phyloP scores from a whole-genome alignment of 2,888 invertebrate genomes.

The Nomada ruficornis region DNA sequence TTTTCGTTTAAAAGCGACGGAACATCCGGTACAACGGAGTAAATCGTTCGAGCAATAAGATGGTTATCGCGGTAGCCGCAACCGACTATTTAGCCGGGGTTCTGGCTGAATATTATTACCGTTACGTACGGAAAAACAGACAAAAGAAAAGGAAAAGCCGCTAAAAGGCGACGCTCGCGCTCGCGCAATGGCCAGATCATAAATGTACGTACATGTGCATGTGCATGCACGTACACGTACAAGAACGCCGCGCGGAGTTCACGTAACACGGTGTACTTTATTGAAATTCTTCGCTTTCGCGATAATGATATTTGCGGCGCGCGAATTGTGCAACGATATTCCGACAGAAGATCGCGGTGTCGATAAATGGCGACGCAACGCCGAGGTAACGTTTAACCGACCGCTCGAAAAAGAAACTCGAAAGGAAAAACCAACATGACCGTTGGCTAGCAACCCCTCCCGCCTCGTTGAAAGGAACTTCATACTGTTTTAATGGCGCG shows the following conservation, averaged over 20 bases:
- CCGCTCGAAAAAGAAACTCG: slow-evolving; percentile 27
- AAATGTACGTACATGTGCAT: not conserved
- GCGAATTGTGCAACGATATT: slow-evolving; percentile 54
- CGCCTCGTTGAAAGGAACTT: slow-evolving; percentile 15
- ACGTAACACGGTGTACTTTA: slow-evolving; percentile 37
- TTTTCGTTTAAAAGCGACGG: slow-evolving; percentile 29
- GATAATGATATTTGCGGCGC: slow-evolving; percentile 56
- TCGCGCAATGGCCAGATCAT: slow-evolving; percentile 27
- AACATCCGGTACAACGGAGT: slow-evolving; percentile 38
- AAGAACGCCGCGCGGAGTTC: slow-evolving; percentile 10
- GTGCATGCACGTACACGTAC: not conserved
- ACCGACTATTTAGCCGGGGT: slow-evolving; percentile 44
- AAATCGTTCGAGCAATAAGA: slow-evolving; percentile 51
- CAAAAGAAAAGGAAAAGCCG: slow-evolving; percentile 17
- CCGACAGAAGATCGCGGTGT: slow-evolving; percentile 47
- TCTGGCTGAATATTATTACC: slow-evolving; percentile 47
- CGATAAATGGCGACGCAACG: slow-evolving; percentile 48
- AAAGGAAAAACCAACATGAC: slow-evolving; percentile 13
- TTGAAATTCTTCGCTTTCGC: slow-evolving; percentile 57
- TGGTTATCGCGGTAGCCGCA: slow-evolving; percentile 50
- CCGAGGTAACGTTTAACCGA: slow-evolving; percentile 32
- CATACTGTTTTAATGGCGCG: slow-evolving; percentile 40
- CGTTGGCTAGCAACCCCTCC: slow-evolving; percentile 22
- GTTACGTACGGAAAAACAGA: slow-evolving; percentile 30
- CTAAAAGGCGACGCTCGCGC: slow-evolving; percentile 27